A percentile compares a stretch with the other conserved stretches of the same genome.
phyloP scores from a whole-genome alignment of 2,888 invertebrate genomes.

The Carabus problematicus region DNA sequence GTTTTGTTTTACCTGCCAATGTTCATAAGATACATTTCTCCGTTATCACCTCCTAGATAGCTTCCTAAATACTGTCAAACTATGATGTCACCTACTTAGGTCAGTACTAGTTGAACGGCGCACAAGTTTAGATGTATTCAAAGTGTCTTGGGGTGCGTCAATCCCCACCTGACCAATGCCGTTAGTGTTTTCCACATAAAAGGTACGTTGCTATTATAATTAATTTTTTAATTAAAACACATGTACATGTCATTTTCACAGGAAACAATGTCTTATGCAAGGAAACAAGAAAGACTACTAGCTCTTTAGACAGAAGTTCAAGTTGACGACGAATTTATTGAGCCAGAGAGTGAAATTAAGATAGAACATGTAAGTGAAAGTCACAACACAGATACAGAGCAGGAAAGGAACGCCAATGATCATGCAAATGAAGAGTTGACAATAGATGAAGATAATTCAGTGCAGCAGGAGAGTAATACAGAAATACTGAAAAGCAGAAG shows the following conservation, averaged over 20 bases:
- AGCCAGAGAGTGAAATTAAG: neutral
- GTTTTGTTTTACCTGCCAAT: neutral
- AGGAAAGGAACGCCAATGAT: neutral
- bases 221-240: neutral
- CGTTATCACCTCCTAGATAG: neutral
- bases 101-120: neutral
- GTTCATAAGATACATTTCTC: neutral
- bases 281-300: neutral
- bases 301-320: neutral
- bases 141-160: conserved; percentile 1
- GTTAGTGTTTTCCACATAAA: too few relatives aligned
- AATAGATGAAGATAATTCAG: neutral
- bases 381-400: neutral
- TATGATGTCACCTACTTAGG: neutral
- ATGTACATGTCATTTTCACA: too few relatives aligned
- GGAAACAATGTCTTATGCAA: too few relatives aligned
- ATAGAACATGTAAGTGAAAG: neutral
- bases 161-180: neutral
- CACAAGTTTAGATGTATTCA: neutral
- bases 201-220: neutral
- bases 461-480: neutral
- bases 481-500: conserved; percentile 4
- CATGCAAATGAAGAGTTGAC: neutral
- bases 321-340: neutral
- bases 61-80: neutral